Conservation (phyloP, 1,140 invertebrate genomes). For the Limonius californicus region DNA sequence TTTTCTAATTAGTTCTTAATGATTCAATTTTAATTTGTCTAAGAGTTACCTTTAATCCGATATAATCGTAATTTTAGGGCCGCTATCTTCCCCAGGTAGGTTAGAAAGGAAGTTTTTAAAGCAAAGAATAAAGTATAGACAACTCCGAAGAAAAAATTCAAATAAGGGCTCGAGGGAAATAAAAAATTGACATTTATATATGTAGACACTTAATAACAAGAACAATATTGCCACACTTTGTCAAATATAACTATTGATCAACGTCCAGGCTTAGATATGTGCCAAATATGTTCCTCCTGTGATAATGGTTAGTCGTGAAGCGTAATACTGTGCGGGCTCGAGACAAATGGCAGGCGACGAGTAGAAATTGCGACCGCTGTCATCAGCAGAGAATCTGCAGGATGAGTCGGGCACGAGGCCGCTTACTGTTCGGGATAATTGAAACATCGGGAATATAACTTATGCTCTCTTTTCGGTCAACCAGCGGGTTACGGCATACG, state of each 20-base stretch:
- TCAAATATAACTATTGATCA: slow-evolving; percentile 17
- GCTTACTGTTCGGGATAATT: slow-evolving; percentile 3
- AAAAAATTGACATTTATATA: not conserved
- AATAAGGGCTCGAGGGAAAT: not conserved
- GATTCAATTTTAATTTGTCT: too few relatives aligned
- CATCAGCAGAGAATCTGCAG: slow-evolving; percentile 3
- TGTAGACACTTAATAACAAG: not conserved
- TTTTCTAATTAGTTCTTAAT: too few relatives aligned
- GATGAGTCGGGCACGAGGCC: not conserved
- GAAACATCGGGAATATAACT: slow-evolving; percentile 7
- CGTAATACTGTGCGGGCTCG: slow-evolving; percentile 5
- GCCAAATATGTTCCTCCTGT: slow-evolving; percentile 16
- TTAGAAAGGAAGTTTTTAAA: too few relatives aligned
- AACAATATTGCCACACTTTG: not conserved
- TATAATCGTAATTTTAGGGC: too few relatives aligned
- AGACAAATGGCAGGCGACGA: slow-evolving; percentile 19
- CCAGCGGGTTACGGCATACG: not conserved
- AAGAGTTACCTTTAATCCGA: too few relatives aligned
- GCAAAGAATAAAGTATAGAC: too few relatives aligned
- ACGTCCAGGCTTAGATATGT: slow-evolving; percentile 15
- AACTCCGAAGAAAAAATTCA: too few relatives aligned
- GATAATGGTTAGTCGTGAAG: slow-evolving; percentile 18
- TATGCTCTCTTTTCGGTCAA: not conserved
- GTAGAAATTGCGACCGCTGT: slow-evolving; percentile 16
- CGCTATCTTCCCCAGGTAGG: too few relatives aligned